phyloP scores from a whole-genome alignment of 30 jellyfish, hydroid and myxozoan species.

The Cassiopea xamachana region DNA sequence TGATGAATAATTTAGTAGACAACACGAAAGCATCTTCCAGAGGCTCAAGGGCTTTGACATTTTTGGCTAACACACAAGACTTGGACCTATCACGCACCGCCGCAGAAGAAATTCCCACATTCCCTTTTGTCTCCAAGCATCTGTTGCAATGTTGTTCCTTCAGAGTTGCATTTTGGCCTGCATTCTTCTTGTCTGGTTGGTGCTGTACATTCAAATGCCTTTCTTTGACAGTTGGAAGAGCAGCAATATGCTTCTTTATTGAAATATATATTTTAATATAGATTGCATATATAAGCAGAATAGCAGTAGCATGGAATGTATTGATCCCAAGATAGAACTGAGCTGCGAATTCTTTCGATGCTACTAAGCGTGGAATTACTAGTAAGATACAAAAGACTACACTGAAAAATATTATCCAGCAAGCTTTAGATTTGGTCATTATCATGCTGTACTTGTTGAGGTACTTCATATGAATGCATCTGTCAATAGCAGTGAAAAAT shows the following conservation, averaged over 20 bases:
- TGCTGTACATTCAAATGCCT: background rate
- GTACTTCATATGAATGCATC: constrained; percentile 9
- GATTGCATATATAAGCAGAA: background rate
- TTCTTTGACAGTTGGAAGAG: background rate
- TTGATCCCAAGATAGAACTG: background rate
- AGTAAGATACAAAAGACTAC: background rate
- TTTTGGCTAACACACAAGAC: too few relatives aligned
- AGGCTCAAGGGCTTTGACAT: too few relatives aligned
- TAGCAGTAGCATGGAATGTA: background rate
- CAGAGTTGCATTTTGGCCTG: background rate
- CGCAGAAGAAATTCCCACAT: too few relatives aligned
- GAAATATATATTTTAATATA: background rate
- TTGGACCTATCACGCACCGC: too few relatives aligned
- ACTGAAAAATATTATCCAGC: background rate
- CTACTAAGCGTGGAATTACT: background rate
- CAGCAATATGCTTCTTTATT: background rate
- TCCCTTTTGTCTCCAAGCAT: too few relatives aligned
- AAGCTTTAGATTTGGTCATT: constrained; percentile 6
- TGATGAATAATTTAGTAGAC: too few relatives aligned
- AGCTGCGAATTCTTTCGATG: background rate
- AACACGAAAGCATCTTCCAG: too few relatives aligned
- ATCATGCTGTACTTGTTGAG: background rate
- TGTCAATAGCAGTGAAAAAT: background rate
- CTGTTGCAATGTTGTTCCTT: too few relatives aligned
- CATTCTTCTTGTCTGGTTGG: background rate